Conservation (phyloP, 2,888 invertebrate species). For the Axea sp. region DNA sequence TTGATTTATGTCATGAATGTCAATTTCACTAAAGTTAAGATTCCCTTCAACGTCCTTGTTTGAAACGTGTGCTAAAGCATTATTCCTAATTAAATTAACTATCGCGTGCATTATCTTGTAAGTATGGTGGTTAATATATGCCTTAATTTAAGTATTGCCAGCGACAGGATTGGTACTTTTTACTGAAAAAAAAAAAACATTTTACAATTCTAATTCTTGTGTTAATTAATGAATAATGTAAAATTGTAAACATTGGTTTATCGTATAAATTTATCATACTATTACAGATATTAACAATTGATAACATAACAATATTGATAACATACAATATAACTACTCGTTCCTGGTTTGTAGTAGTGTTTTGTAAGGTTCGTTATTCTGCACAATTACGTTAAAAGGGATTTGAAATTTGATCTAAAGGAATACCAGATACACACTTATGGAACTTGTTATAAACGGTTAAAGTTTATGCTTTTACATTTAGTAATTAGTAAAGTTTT, state of each 20-base stretch:
- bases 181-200: no score
- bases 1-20: slow-evolving; percentile 30
- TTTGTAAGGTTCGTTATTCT: slow-evolving; percentile 4
- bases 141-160: background rate
- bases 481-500: slow-evolving; percentile 26
- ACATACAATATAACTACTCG: no score
- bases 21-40: slow-evolving; percentile 14
- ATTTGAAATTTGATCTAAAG: slow-evolving; percentile 9
- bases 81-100: slow-evolving; percentile 34
- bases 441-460: slow-evolving; percentile 2
- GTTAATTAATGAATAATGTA: no score
- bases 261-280: slow-evolving; percentile 19
- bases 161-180: background rate
- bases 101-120: slow-evolving; percentile 30
- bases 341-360: slow-evolving; percentile 30
- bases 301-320: no score
- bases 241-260: no score
- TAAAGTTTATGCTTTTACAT: slow-evolving; percentile 10
- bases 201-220: no score
- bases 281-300: slow-evolving; percentile 13
- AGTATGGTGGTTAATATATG: slow-evolving; percentile 18
- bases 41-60: slow-evolving; percentile 13
- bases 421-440: background rate
- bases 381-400: slow-evolving; percentile 6
- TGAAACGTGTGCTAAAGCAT: slow-evolving; percentile 26